A percentile compares a stretch with the other conserved stretches of the same genome.
Evolutionary conservation across 2,888 invertebrate genomes (phyloP).

Genomic region (Craniophora ligustri): DNA sequence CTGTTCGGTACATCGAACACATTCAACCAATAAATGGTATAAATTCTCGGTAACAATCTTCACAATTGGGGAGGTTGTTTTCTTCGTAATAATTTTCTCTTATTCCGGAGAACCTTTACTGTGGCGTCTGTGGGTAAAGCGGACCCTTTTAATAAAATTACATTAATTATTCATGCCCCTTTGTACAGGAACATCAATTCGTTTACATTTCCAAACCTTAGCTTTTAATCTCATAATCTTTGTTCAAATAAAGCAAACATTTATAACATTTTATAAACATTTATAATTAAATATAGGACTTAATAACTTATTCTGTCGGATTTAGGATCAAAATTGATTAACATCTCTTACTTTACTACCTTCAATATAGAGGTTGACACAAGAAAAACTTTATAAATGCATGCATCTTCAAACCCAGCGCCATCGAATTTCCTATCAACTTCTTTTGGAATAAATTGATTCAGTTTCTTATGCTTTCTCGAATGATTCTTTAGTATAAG

Average conservation of each 20-base stretch:
- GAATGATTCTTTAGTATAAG: neutral
- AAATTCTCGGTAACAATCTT: no score
- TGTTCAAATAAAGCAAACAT: neutral
- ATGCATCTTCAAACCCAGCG: neutral
- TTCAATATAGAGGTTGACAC: neutral
- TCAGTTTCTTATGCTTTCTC: neutral
- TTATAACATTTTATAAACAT: neutral
- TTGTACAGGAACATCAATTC: constrained; percentile 4
- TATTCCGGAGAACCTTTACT: constrained; percentile 3
- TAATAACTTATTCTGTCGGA: neutral
- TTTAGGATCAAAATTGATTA: neutral
- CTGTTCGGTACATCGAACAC: no score
- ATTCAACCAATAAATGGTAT: no score
- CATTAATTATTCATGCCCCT: neutral
- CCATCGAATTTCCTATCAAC: constrained; percentile 21
- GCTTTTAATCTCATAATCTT: neutral
- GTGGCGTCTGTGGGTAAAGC: neutral
- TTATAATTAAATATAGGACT: neutral
- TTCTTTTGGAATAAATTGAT: constrained; percentile 12
- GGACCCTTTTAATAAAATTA: neutral
- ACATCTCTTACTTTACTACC: neutral
- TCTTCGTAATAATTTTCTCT: no score
- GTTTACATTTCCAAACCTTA: neutral
- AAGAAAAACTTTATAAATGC: neutral
- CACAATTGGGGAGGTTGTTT: no score